Percentiles rank a stretch among this genome's conserved stretches.
Conservation (phyloP, 1,140 invertebrate genomes). For the Neodiprion pinetum region DNA sequence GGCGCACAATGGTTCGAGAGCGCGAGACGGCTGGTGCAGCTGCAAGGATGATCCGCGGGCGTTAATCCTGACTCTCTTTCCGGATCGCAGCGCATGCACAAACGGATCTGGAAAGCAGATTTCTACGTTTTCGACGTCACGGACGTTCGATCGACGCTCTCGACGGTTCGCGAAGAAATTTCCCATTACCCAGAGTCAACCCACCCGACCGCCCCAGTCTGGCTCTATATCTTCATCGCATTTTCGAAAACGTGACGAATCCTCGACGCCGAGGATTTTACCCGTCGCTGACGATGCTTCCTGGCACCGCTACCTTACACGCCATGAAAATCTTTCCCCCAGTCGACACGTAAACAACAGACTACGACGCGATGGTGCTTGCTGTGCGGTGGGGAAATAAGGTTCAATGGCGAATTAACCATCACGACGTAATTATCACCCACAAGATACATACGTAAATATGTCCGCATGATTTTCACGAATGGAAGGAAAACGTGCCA, state of each 20-base stretch:
- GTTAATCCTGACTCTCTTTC: not conserved
- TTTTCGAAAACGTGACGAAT: slow-evolving; percentile 5
- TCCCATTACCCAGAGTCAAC: slow-evolving; percentile 4
- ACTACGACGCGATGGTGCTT: too few relatives aligned
- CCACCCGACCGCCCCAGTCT: not conserved
- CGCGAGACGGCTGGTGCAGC: not conserved
- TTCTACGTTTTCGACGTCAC: slow-evolving; percentile 4
- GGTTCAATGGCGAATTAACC: too few relatives aligned
- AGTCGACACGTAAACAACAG: too few relatives aligned
- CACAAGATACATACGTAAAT: too few relatives aligned
- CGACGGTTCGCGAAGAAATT: not conserved
- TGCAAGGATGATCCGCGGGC: slow-evolving; percentile 3
- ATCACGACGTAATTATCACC: too few relatives aligned
- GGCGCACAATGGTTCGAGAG: not conserved
- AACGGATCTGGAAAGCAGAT: slow-evolving; percentile 7
- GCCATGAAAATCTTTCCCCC: too few relatives aligned
- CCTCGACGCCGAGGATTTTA: slow-evolving; percentile 4
- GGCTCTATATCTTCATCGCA: not conserved
- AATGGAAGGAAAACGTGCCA: too few relatives aligned
- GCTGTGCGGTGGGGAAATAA: too few relatives aligned
- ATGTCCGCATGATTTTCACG: too few relatives aligned
- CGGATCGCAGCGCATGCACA: not conserved
- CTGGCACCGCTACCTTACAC: too few relatives aligned
- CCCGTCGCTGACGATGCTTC: not conserved
- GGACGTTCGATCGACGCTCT: not conserved